Conservation (phyloP, 2,888 invertebrate species). For the Priocnemis perturbator region DNA sequence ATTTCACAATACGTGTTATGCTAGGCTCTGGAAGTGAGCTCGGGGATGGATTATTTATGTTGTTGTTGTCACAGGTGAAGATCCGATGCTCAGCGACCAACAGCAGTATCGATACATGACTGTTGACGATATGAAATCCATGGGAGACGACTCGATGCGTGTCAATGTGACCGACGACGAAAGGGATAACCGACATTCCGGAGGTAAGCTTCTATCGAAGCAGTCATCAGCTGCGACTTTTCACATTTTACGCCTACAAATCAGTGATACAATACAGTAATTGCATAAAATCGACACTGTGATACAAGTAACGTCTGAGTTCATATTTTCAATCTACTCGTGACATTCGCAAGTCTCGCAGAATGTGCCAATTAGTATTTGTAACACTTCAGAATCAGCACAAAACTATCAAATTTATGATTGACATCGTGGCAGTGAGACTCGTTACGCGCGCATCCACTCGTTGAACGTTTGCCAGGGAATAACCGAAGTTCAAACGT, state of each 20-base stretch:
- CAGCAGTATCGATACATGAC: conserved; percentile 94
- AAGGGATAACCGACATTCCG: conserved; percentile 81
- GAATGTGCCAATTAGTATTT: too few relatives aligned
- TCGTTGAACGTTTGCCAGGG: conserved; percentile 4
- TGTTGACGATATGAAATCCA: conserved; percentile 96
- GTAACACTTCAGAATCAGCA: too few relatives aligned
- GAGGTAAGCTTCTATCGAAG: conserved; percentile 57
- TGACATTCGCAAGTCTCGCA: too few relatives aligned
- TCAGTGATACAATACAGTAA: too few relatives aligned
- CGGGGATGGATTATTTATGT: too few relatives aligned
- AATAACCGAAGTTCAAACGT: conserved; percentile 79
- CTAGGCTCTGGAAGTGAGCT: background rate
- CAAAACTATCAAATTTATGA: background rate
- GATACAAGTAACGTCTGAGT: too few relatives aligned
- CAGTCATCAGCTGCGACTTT: background rate
- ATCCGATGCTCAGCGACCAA: conserved; percentile 90
- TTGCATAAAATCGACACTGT: too few relatives aligned
- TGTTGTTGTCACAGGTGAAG: conserved; percentile 83
- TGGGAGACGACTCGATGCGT: conserved; percentile 94
- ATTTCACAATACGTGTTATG: background rate
- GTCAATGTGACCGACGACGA: conserved; percentile 96
- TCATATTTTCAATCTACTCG: too few relatives aligned
- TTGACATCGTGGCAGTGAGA: background rate
- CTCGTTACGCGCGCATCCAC: background rate
- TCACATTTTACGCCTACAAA: too few relatives aligned